Evolutionary conservation across 1,140 invertebrate species (phyloP).

Genomic region (Leptoteleia sp.): DNA sequence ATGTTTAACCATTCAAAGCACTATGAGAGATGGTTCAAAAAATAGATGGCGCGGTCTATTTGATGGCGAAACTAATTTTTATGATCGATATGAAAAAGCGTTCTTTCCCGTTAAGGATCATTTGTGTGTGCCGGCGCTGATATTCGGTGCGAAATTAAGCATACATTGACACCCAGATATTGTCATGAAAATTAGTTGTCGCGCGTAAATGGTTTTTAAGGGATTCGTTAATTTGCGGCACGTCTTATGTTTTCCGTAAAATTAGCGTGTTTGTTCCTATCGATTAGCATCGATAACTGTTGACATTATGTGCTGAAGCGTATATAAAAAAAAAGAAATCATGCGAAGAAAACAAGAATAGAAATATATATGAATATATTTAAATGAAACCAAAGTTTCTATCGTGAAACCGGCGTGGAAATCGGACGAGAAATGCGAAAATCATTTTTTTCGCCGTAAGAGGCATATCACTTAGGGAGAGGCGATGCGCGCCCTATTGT

Average conservation of each 20-base stretch:
- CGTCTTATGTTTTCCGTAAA: conserved; percentile 59
- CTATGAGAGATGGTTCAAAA: conserved; percentile 55
- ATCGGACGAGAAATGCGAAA: background rate
- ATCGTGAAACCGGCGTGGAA: background rate
- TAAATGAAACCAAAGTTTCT: no score
- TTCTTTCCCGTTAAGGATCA: background rate
- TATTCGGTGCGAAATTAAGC: background rate
- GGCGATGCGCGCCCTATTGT: conserved; percentile 8
- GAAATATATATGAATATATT: no score
- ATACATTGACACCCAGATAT: background rate
- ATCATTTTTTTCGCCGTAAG: conserved; percentile 3
- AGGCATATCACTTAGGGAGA: conserved; percentile 42
- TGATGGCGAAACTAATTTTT: conserved; percentile 1
- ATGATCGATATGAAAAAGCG: conserved; percentile 7
- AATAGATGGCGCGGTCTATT: conserved; percentile 24
- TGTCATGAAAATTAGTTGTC: background rate
- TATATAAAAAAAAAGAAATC: background rate
- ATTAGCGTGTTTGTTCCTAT: conserved; percentile 42
- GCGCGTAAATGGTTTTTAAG: background rate
- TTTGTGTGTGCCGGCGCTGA: background rate
- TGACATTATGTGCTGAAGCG: conserved; percentile 26
- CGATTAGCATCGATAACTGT: conserved; percentile 42
- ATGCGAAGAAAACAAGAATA: background rate
- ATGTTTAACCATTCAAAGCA: conserved; percentile 63
- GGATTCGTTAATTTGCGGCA: conserved; percentile 27